These are phyloP conservation scores for Hemiscyllium ocellatum DNA, from an alignment of 2,113 vertebrate species.

Conservation along the genomic window DNA sequence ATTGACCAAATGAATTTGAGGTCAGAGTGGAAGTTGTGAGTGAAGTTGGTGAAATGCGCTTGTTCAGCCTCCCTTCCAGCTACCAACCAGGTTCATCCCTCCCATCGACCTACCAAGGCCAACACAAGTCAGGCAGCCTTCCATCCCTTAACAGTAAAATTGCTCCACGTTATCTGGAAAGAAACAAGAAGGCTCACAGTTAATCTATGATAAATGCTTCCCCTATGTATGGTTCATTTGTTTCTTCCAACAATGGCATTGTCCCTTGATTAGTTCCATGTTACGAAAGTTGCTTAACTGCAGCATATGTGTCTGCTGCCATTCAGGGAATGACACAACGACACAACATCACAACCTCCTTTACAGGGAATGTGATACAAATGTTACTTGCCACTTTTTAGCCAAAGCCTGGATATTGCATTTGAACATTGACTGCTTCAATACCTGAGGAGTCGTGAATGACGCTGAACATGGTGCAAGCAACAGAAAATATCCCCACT, in stretches of 20 bases:
- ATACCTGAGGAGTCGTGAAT: too few species aligned
- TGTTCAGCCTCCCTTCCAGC: too few species aligned
- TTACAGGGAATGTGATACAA: not conserved
- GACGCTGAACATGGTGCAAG: too few species aligned
- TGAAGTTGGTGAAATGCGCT: too few species aligned
- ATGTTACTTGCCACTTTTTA: too few species aligned
- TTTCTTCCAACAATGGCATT: not conserved
- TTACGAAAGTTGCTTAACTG: not conserved
- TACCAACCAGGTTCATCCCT: too few species aligned
- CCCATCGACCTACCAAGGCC: too few species aligned
- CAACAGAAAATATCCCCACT: too few species aligned
- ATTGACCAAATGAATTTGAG: too few species aligned
- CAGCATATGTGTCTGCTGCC: not conserved
- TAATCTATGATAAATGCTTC: not conserved
- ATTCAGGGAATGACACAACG: not conserved
- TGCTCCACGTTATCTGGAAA: not conserved
- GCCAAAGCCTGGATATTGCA: too few species aligned
- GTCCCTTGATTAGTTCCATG: not conserved
- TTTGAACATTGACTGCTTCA: too few species aligned
- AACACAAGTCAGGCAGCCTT: not conserved
- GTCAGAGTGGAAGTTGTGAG: too few species aligned
- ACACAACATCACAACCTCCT: not conserved
- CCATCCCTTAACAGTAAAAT: not conserved
- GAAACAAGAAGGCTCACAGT: not conserved
- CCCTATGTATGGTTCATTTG: not conserved